Conservation (phyloP, 2,888 invertebrate genomes). For the Agrochola lychnidis region DNA sequence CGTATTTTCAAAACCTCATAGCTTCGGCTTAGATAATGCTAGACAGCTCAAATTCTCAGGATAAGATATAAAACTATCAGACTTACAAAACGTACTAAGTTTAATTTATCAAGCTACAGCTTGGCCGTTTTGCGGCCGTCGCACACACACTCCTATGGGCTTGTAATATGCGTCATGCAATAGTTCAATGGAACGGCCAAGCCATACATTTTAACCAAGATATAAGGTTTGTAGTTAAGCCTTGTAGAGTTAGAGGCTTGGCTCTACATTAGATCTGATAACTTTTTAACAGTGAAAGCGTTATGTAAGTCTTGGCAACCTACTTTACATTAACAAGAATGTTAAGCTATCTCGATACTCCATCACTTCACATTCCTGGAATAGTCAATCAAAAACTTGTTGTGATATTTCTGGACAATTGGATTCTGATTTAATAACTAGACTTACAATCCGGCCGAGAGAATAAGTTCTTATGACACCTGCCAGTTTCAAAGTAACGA, state of each 20-base stretch:
- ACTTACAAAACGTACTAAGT: too few species aligned
- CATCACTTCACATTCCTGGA: background rate
- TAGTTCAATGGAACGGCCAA: background rate
- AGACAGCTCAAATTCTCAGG: too few species aligned
- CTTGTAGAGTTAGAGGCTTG: background rate
- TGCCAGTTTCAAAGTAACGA: too few species aligned
- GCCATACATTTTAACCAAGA: background rate
- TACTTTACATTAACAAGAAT: background rate
- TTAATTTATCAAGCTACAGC: too few species aligned
- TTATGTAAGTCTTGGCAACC: background rate
- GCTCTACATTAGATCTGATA: background rate
- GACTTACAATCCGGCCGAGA: too few species aligned
- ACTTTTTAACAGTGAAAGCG: background rate
- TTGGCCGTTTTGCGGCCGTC: too few species aligned
- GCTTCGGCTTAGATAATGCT: too few species aligned
- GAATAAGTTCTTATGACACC: too few species aligned
- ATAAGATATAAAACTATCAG: too few species aligned
- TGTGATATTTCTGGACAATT: background rate
- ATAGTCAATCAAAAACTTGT: background rate
- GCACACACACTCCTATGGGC: too few species aligned
- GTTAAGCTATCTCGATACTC: background rate
- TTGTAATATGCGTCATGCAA: too few species aligned
- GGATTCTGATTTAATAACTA: background rate
- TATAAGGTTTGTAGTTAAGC: background rate
- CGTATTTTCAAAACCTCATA: too few species aligned